These are phyloP conservation scores for Leptinotarsa texana DNA, from an alignment of 1,140 invertebrate genomes.

Conservation along the genomic window DNA sequence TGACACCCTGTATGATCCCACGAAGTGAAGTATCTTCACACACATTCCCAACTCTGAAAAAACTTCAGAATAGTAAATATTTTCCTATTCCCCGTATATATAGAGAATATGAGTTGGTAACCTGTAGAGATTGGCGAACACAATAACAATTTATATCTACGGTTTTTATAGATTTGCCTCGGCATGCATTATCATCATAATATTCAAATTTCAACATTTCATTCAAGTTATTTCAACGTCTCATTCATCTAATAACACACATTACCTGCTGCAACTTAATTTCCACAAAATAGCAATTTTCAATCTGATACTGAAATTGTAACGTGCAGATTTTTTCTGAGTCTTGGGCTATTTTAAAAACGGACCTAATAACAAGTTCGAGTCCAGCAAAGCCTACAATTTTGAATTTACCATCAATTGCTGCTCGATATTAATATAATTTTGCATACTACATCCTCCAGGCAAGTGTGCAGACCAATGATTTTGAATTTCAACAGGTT, in stretches of 20 bases:
- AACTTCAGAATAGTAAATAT: too few relatives aligned
- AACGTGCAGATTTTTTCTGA: conserved; percentile 43
- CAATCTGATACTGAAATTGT: conserved; percentile 54
- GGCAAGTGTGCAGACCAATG: conserved; percentile 37
- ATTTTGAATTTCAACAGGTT: conserved; percentile 39
- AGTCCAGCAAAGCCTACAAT: conserved; percentile 48
- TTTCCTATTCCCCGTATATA: too few relatives aligned
- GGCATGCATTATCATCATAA: conserved; percentile 21
- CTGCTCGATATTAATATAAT: conserved; percentile 54
- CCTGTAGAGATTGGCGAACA: background rate
- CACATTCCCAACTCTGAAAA: too few relatives aligned
- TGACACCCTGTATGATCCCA: too few relatives aligned
- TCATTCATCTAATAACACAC: conserved; percentile 50
- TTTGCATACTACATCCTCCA: conserved; percentile 47
- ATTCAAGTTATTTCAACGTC: conserved; percentile 39
- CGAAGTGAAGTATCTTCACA: too few relatives aligned
- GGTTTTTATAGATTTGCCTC: conserved; percentile 15
- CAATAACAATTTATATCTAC: conserved; percentile 13
- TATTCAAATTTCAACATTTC: conserved; percentile 41
- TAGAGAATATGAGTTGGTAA: background rate
- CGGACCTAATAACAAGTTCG: conserved; percentile 43
- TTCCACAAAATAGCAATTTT: conserved; percentile 54
- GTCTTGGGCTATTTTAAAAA: conserved; percentile 40
- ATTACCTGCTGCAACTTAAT: conserved; percentile 53
- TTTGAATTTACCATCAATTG: conserved; percentile 54